Base-by-base conservation (phyloP, 2,888 invertebrate species). In the Campoplex capitator region DNA sequence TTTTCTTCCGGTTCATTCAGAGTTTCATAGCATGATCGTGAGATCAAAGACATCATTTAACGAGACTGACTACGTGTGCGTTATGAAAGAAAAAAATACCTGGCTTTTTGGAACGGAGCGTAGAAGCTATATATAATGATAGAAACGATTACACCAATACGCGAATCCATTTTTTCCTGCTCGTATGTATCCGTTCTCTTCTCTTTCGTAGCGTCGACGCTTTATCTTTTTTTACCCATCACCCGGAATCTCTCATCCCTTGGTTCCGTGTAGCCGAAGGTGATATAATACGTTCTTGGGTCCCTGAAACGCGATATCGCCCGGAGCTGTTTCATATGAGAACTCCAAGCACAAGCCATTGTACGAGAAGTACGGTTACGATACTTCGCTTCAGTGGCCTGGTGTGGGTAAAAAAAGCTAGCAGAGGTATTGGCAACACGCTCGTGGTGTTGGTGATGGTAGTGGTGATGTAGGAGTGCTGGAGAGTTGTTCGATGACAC, bases 261-360 rank as follows among this genome's bases (percentile, higher is more conserved):
- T 11, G 75, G 28, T 48, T 71, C 51, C 16, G 9, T 75, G 32
- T 73, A 45, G 45, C 73, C 77, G 70, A 76, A 76, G 77, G 78
- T 78, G 83, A 54, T 86, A 71, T 79, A 54, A 86, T 79, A 79
- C 80, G 73, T 77, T 84, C 80, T 83, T 82, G 82, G 75, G 85
- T 88, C 79, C 75, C 86, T 89, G 85, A 90, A 91, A 91, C 87
- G 90, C 90, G 89, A 91, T 91, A 92, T 91, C 87, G 91, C 91
- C 90, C 82, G 90, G 86, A 90, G 91, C 91, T 90, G 90, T 91
- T 91, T 91, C 90, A 90, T 90, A 91, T 85, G 89, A 89, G 68
- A 84, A 90, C 89, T 88, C 51, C 28, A 90, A 90, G 88, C 87
- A 87, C 83, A 85, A 83, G 70, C 89, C 87, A 92, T 92, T 91